Evolutionary conservation across 2,113 vertebrate species (phyloP).

Genomic region (Promerops cafer): DNA sequence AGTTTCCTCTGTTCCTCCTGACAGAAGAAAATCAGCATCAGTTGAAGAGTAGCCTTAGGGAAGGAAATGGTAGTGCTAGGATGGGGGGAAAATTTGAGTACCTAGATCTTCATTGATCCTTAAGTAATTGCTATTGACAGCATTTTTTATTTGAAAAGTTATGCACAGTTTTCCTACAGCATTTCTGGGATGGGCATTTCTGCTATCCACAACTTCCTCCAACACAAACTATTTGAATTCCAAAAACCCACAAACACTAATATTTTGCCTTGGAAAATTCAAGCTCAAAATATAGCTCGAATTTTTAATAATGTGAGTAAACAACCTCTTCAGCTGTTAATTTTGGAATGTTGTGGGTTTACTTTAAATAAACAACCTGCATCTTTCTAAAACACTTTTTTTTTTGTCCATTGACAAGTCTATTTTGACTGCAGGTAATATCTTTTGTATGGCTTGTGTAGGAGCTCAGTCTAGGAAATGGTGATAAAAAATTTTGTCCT

Average conservation of each 20-base stretch:
- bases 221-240: neutral
- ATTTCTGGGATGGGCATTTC: neutral
- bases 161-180: neutral
- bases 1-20: neutral
- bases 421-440: neutral
- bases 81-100: neutral
- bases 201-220: neutral
- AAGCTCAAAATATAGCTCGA: neutral
- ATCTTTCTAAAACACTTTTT: neutral
- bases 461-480: neutral
- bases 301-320: neutral
- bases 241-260: neutral
- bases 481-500: neutral
- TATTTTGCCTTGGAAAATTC: neutral
- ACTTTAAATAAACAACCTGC: neutral
- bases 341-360: neutral
- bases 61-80: neutral
- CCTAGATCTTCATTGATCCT: neutral
- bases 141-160: neutral
- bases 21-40: neutral
- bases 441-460: neutral
- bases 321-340: neutral
- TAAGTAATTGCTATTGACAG: neutral
- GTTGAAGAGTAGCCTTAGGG: neutral
- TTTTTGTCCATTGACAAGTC: neutral